Conservation (phyloP, 2,888 invertebrate genomes). For the Microdon myrmicae region DNA sequence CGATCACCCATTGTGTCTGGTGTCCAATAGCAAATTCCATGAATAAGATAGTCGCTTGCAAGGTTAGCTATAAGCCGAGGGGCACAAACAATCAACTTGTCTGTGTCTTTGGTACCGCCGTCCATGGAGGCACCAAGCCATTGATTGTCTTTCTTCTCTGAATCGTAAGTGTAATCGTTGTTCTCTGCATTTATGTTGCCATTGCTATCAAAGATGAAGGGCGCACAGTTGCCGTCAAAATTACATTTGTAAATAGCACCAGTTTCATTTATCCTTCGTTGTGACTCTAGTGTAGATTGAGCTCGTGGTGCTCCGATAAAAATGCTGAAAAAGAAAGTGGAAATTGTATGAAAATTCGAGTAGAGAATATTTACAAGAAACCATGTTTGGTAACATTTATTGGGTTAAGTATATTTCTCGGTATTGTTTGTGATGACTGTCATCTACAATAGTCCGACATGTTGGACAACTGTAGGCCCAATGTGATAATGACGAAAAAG, state of each 20-base stretch:
- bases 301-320: slow-evolving; percentile 70
- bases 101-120: slow-evolving; percentile 64
- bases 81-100: slow-evolving; percentile 67
- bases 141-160: slow-evolving; percentile 65
- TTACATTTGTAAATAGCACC: slow-evolving; percentile 70
- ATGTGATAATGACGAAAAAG: too few species aligned
- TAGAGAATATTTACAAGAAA: too few species aligned
- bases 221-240: slow-evolving; percentile 60
- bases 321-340: slow-evolving; percentile 62
- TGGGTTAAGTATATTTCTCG: too few species aligned
- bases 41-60: slow-evolving; percentile 61
- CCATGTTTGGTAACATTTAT: too few species aligned
- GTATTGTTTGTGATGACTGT: too few species aligned
- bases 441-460: too few species aligned
- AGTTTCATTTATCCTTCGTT: slow-evolving; percentile 66
- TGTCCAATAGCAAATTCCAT: slow-evolving; percentile 67
- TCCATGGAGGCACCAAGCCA: slow-evolving; percentile 70
- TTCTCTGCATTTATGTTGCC: slow-evolving; percentile 60
- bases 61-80: slow-evolving; percentile 62
- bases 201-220: slow-evolving; percentile 63
- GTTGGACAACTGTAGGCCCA: too few species aligned
- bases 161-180: slow-evolving; percentile 61
- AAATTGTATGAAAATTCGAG: too few species aligned
- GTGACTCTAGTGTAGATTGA: slow-evolving; percentile 66
- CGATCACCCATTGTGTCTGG: slow-evolving; percentile 60